Conservation (phyloP, 2,113 vertebrate species). For the Coptodon rendalli region DNA sequence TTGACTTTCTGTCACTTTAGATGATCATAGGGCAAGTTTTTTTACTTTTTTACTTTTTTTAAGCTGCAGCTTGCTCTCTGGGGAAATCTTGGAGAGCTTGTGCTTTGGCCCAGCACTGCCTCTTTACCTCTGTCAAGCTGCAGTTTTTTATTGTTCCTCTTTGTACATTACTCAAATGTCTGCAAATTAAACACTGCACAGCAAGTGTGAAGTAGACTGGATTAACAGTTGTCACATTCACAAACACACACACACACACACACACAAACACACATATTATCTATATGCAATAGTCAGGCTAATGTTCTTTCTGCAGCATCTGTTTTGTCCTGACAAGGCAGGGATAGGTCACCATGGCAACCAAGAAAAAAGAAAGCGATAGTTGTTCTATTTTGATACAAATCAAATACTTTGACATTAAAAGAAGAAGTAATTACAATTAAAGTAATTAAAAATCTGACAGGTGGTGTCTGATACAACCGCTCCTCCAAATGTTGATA, state of each 20-base stretch:
- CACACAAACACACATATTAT: neutral
- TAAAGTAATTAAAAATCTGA: neutral
- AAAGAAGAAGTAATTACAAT: neutral
- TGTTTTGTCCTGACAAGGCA: neutral
- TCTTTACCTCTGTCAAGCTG: neutral
- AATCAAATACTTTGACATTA: neutral
- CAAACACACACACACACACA: neutral
- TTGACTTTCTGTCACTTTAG: neutral
- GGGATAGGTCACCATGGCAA: neutral
- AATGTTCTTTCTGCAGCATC: neutral
- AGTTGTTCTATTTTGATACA: neutral
- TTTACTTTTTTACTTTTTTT: neutral
- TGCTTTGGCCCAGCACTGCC: neutral
- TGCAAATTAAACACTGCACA: neutral
- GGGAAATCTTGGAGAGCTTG: neutral
- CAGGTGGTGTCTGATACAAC: neutral
- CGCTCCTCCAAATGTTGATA: neutral
- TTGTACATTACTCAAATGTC: neutral
- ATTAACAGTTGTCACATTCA: neutral
- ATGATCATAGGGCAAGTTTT: neutral
- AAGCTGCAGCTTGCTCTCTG: neutral
- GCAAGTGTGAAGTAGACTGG: neutral
- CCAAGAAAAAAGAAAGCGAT: neutral
- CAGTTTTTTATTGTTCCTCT: neutral
- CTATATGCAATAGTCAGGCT: neutral